A percentile compares a stretch with the other conserved stretches of the same genome.
phyloP scores from a whole-genome alignment of 1,140 invertebrate species.

The Drosophila nebulosa region DNA sequence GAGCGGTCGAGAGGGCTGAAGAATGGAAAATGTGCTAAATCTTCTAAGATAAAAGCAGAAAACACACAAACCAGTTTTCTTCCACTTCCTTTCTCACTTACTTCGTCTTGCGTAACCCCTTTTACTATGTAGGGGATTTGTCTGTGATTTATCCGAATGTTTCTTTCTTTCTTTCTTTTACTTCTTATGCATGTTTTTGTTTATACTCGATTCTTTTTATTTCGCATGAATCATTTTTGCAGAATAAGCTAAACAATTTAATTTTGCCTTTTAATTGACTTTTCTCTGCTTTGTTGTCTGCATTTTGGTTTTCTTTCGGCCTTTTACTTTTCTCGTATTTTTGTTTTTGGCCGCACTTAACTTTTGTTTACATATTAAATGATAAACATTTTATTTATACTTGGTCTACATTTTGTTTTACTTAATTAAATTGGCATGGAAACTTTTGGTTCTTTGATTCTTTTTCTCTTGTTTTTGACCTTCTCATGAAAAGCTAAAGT shows the following conservation, averaged over 20 bases:
- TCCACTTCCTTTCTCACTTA: neutral
- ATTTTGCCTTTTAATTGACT: neutral
- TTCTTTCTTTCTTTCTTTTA: too few relatives aligned
- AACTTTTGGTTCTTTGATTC: neutral
- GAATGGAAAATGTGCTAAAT: neutral
- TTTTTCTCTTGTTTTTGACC: neutral
- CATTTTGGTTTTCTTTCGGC: neutral
- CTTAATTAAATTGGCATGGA: slow-evolving; percentile 1
- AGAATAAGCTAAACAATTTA: slow-evolving; percentile 1
- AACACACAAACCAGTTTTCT: neutral
- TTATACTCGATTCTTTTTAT: neutral
- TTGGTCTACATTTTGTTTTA: neutral
- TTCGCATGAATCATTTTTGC: neutral
- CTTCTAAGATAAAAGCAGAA: neutral
- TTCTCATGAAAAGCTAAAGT: neutral
- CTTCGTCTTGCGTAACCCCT: neutral
- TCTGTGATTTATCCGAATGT: neutral
- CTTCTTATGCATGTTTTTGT: neutral
- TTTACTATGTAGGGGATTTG: neutral
- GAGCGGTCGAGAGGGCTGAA: neutral
- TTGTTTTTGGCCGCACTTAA: neutral
- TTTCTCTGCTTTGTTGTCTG: neutral
- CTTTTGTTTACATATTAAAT: slow-evolving; percentile 23
- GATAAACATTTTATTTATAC: slow-evolving; percentile 18
- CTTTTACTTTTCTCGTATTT: neutral